Evolutionary conservation across 2,113 vertebrate genomes (phyloP), one percentile per base, ranked within the genome.

Genomic region (Calcarius ornatus): DNA sequence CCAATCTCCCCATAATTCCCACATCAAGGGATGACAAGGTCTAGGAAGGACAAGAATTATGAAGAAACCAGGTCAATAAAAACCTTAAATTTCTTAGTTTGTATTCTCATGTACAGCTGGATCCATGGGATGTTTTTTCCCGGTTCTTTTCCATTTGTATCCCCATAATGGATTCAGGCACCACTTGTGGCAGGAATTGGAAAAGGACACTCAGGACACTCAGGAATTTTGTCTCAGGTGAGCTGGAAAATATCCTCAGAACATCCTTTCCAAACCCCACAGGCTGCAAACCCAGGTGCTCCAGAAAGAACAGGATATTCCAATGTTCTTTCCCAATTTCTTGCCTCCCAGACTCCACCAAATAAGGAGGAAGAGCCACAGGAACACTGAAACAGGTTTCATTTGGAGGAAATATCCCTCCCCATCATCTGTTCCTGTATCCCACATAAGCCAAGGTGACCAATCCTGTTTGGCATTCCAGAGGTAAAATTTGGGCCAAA

Each of bases 251-350:
- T 17, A 42, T 59, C 35, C 40, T 31, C 23, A 72, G 66, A 27
- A 7, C 10, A 9, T 60, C 71, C 15, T 15, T 76, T 35, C 59
- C 35, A 63, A 85, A 56, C 24, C n/a, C 61, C 47, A 25, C 45
- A 45, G 61, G 56, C 47, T 42, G 71, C 53, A 21, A 56, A 68
- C 5, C 0, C 0, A 10, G 4, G 51, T 0, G 0, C 27, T 59
- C 40, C 22, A 4, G 30, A 59, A 79, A 18, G 66, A 85, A 7
- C 1, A 0, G 6, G 76, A 56, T 63, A n/a, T 91, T 91, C 92
- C 81, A 56, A 90, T 89, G 50, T 37, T 59, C 63, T 83, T 89
- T 80, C 78, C 71, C 11, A 6, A 8, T 80, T 80, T 60, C 33
- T 48, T 47, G 35, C 66, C 43, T 28, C 10, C 42, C 28, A 42